Conservation (phyloP, 1,140 invertebrate genomes). For the Drosophila orosa region DNA sequence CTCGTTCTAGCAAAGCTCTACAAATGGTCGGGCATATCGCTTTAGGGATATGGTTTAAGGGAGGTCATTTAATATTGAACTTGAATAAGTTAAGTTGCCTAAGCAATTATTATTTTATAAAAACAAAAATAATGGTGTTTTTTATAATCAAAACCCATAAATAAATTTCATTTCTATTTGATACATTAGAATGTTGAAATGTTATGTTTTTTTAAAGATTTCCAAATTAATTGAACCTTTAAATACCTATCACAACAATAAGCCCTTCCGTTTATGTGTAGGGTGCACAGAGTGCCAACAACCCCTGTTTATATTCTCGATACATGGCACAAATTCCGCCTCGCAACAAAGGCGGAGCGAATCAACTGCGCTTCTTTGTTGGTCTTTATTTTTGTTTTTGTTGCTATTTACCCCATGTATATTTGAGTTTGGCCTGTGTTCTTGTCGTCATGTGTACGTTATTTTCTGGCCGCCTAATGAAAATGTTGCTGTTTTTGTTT, state of each 20-base stretch:
- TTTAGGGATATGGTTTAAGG: not conserved
- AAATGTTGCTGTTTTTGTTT: conserved; percentile 84
- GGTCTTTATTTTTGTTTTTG: conserved; percentile 42
- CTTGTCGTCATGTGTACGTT: conserved; percentile 66
- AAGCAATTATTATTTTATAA: not conserved
- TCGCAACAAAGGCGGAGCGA: conserved; percentile 53
- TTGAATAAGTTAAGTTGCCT: not conserved
- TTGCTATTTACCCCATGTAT: conserved; percentile 38
- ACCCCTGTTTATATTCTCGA: not conserved
- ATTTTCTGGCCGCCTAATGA: conserved; percentile 82
- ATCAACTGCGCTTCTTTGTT: conserved; percentile 31
- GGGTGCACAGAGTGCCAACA: conserved; percentile 17
- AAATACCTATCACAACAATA: not conserved
- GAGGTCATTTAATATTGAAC: not conserved
- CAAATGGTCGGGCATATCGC: conserved; percentile 3
- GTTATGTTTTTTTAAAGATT: no score
- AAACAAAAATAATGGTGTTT: no score
- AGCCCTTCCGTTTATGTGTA: not conserved
- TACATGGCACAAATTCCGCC: conserved; percentile 28
- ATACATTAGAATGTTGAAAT: no score
- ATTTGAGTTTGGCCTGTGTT: conserved; percentile 38
- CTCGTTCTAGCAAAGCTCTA: conserved; percentile 50
- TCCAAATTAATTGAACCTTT: not conserved
- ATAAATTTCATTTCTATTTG: no score
- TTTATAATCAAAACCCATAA: no score